These are phyloP conservation scores for Lacerta bilineata DNA, from an alignment of 2,797 vertebrate genomes.

Conservation along the genomic window DNA sequence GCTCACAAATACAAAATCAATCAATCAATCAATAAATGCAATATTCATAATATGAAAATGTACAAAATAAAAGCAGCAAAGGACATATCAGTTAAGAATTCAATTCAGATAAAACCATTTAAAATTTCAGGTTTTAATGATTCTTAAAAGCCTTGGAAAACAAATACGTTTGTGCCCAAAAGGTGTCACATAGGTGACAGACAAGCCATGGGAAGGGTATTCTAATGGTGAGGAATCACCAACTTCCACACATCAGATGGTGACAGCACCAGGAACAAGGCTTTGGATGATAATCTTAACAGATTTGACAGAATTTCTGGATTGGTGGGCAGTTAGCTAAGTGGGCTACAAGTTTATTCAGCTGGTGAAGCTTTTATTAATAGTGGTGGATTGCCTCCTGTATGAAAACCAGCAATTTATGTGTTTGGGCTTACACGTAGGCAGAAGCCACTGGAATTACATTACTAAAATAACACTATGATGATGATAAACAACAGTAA, in stretches of 20 bases:
- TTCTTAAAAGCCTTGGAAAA: background rate
- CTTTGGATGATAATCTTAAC: background rate
- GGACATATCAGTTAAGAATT: too few relatives aligned
- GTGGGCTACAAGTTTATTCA: background rate
- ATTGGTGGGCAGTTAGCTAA: background rate
- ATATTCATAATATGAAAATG: too few relatives aligned
- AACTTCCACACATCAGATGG: background rate
- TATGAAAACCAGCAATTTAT: background rate
- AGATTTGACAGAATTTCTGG: background rate
- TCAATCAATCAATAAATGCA: too few relatives aligned
- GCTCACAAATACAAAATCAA: too few relatives aligned
- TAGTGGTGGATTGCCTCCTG: background rate
- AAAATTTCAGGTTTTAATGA: background rate
- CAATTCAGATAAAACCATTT: background rate
- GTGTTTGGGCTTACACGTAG: background rate
- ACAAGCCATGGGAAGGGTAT: background rate
- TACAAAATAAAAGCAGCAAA: too few relatives aligned
- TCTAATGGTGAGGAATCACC: background rate
- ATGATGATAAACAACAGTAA: too few relatives aligned
- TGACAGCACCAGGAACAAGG: background rate
- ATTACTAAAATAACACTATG: too few relatives aligned
- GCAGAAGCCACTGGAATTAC: background rate
- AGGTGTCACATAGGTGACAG: background rate
- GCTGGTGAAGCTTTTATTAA: background rate
- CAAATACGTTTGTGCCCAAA: background rate